Conservation (phyloP, 2,797 vertebrate genomes). For the Falco peregrinus region DNA sequence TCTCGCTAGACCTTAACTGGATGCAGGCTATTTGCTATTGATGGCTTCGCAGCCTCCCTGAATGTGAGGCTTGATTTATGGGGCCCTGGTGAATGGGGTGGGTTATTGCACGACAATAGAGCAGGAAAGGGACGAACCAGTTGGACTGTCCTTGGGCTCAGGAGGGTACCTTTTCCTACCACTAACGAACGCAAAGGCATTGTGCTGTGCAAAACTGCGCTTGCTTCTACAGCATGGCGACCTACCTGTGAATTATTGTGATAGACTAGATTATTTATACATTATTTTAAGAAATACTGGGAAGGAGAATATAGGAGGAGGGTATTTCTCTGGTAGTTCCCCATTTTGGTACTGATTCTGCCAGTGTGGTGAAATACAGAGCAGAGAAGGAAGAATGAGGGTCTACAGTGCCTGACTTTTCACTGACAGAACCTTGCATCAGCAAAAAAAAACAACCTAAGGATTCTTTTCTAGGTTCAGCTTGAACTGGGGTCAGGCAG, state of each 20-base stretch:
- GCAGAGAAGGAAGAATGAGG: background rate
- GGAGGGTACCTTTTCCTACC: background rate
- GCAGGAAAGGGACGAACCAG: background rate
- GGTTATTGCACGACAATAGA: background rate
- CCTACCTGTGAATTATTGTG: background rate
- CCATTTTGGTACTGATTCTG: background rate
- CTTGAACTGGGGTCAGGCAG: background rate
- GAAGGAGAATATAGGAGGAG: background rate
- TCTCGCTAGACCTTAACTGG: background rate
- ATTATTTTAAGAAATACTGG: background rate
- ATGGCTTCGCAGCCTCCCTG: constrained; percentile 15
- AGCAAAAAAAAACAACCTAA: background rate
- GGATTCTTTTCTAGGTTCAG: background rate
- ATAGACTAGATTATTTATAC: background rate
- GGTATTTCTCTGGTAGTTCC: background rate
- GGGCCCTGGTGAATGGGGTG: background rate
- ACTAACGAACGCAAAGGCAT: background rate
- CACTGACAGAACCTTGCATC: background rate
- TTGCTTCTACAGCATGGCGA: fast-evolving
- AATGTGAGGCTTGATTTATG: constrained; percentile 6
- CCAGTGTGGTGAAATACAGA: background rate
- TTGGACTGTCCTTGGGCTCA: background rate
- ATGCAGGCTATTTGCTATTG: background rate
- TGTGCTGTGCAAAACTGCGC: background rate
- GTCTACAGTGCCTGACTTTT: background rate